Evolutionary conservation across 2,113 vertebrate species (phyloP).

Genomic region (Hypanus sabinus): DNA sequence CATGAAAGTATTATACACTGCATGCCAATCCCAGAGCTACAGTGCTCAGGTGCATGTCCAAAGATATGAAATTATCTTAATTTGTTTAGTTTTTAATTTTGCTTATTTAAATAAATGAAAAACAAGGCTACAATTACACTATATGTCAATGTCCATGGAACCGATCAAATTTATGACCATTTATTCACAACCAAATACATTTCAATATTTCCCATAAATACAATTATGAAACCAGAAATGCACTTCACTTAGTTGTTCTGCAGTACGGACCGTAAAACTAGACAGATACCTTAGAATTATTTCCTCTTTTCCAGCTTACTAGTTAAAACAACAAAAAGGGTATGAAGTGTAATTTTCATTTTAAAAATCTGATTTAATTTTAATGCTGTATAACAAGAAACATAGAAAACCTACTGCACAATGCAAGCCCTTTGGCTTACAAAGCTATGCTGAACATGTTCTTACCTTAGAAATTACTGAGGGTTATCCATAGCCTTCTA

Average conservation of each 20-base stretch:
- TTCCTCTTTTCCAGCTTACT: not conserved
- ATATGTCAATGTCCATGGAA: not conserved
- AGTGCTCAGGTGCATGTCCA: not conserved
- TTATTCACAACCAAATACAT: not conserved
- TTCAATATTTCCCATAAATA: not conserved
- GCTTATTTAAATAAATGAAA: not conserved
- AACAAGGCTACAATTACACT: not conserved
- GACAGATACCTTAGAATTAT: not conserved
- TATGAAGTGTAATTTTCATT: not conserved
- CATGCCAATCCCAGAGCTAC: not conserved
- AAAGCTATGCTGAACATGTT: too few relatives aligned
- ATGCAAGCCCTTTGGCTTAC: too few relatives aligned
- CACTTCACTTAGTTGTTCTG: not conserved
- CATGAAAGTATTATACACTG: not conserved
- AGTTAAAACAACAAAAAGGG: not conserved
- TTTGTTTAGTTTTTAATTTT: constrained; percentile 12
- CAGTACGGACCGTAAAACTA: not conserved
- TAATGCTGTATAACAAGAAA: not conserved
- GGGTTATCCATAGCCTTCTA: too few relatives aligned
- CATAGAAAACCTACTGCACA: too few relatives aligned
- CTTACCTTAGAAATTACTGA: too few relatives aligned
- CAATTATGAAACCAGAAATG: not conserved
- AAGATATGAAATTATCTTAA: not conserved
- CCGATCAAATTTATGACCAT: not conserved
- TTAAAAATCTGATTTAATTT: not conserved